Conservation (phyloP, 2,113 vertebrate genomes). For the Rhipidura dahli region DNA sequence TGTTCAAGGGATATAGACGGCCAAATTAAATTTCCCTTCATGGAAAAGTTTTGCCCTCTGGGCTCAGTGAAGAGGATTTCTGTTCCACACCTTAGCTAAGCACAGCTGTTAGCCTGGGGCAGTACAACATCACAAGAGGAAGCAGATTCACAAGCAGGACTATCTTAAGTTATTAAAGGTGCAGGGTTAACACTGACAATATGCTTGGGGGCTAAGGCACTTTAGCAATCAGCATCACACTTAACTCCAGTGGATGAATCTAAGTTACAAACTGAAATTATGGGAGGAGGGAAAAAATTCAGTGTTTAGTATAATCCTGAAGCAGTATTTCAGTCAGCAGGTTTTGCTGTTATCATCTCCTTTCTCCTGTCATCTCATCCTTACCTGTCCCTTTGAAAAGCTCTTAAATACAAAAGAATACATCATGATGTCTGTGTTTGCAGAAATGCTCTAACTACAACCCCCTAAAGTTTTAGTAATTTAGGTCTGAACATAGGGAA, state of each 20-base stretch:
- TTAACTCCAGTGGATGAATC: background rate
- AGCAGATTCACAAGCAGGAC: background rate
- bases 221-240: background rate
- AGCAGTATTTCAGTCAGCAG: background rate
- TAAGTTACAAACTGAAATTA: background rate
- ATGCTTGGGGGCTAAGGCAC: background rate
- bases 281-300: fast-evolving
- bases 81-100: background rate
- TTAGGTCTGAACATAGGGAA: background rate
- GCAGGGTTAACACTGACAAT: background rate
- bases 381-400: background rate
- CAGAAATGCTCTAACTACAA: background rate
- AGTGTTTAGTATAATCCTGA: background rate
- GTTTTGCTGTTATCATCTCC: background rate
- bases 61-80: background rate
- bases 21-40: background rate
- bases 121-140: background rate
- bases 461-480: background rate
- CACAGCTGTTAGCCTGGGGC: background rate
- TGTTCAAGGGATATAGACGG: background rate
- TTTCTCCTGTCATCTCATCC: background rate
- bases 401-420: background rate
- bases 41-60: background rate
- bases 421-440: background rate
- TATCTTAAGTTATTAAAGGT: background rate